Conservation (phyloP, 35 echinoderm and acorn worm genomes). For the Diadema setosum region DNA sequence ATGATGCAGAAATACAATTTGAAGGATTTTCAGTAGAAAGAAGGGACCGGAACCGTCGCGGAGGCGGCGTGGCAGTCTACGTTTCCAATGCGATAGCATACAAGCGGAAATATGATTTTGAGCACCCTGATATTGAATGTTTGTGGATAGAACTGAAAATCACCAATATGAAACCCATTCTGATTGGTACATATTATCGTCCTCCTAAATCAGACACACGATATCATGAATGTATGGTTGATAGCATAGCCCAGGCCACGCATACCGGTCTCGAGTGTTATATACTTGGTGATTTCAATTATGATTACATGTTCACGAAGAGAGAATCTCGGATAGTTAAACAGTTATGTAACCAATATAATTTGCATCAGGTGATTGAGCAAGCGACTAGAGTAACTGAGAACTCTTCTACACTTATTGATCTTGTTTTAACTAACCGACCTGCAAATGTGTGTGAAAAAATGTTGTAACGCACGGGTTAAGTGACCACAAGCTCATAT, state of each 20-base stretch:
- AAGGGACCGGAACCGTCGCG: not conserved
- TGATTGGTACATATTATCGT: not conserved
- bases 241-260: not conserved
- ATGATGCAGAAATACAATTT: not conserved
- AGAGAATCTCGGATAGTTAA: not conserved
- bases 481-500: not conserved
- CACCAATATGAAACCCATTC: not conserved
- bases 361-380: not conserved
- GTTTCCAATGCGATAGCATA: not conserved
- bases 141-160: not conserved
- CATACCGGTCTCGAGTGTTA: not conserved
- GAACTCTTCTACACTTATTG: not conserved
- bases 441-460: not conserved
- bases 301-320: not conserved
- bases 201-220: not conserved
- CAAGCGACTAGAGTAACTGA: not conserved
- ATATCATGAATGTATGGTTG: not conserved
- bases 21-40: not conserved
- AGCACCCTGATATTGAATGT: not conserved
- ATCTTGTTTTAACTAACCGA: not conserved
- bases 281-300: not conserved
- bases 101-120: not conserved
- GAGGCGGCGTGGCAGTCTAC: not conserved
- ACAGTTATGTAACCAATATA: not conserved
- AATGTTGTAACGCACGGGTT: not conserved